Conservation (phyloP, 2,113 vertebrate genomes). For the Hystrix cristata region DNA sequence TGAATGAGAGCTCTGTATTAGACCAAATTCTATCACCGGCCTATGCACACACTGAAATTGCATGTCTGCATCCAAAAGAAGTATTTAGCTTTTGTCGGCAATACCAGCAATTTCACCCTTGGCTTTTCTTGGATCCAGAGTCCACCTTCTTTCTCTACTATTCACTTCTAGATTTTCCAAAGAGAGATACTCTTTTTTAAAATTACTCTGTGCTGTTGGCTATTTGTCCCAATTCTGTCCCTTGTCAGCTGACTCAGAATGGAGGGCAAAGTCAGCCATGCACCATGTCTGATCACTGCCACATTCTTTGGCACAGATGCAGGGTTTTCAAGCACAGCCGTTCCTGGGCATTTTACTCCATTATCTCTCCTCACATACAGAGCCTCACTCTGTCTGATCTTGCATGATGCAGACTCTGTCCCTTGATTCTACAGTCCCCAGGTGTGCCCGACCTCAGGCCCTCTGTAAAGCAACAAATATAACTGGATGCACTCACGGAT, state of each 20-base stretch:
- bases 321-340: not conserved
- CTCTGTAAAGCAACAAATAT: not conserved
- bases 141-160: conserved; percentile 18
- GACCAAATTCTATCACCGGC: not conserved
- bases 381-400: not conserved
- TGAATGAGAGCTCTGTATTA: conserved; percentile 4
- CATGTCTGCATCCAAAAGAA: conserved; percentile 3
- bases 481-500: not conserved
- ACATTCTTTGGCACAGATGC: not conserved
- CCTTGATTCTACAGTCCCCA: not conserved
- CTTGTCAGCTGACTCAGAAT: not conserved
- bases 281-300: not conserved
- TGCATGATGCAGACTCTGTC: not conserved
- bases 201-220: not conserved
- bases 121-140: conserved; percentile 55
- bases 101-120: conserved; percentile 21
- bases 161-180: conserved; percentile 30
- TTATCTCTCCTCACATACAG: not conserved
- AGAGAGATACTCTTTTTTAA: conserved; percentile 19
- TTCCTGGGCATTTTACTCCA: not conserved
- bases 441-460: not conserved
- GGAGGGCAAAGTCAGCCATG: not conserved
- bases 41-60: not conserved
- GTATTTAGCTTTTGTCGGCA: conserved; percentile 1
- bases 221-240: not conserved